Percentiles rank a stretch among this genome's conserved stretches.
Conservation (phyloP, 2,888 invertebrate species). For the Dicyrtomina minuta region DNA sequence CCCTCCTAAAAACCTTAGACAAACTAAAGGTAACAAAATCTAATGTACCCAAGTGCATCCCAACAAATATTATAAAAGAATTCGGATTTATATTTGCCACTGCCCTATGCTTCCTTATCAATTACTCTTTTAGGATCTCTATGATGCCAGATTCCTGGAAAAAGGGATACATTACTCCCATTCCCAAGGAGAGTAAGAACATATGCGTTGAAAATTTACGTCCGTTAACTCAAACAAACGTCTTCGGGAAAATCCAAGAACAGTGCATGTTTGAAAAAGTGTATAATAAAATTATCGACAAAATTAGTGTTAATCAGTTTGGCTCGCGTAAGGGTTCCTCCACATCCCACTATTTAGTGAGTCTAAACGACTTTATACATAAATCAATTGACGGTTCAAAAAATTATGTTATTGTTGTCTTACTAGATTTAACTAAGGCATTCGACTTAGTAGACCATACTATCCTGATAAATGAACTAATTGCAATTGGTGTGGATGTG, state of each 20-base stretch:
- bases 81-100: neutral
- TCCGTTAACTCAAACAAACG: slow-evolving; percentile 1
- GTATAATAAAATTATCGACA: neutral
- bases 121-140: neutral
- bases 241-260: slow-evolving; percentile 3
- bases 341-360: slow-evolving; percentile 4
- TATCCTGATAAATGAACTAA: neutral
- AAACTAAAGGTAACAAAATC: neutral
- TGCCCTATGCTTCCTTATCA: neutral
- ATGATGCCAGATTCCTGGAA: neutral
- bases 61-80: neutral
- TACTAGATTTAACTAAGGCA: slow-evolving; percentile 3
- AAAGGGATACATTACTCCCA: neutral
- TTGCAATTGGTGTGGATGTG: neutral
- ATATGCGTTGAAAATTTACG: neutral
- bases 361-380: slow-evolving; percentile 4
- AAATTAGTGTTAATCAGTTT: neutral
- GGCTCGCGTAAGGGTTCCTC: neutral
- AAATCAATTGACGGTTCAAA: neutral
- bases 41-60: neutral
- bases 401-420: neutral
- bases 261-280: slow-evolving; percentile 2
- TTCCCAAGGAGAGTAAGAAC: neutral
- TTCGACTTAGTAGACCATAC: slow-evolving; percentile 14
- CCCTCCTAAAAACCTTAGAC: too few relatives aligned